Evolutionary conservation across 1,140 invertebrate genomes (phyloP), one percentile per base, ranked within the genome.

Genomic region (Brachionus paranguensis): DNA sequence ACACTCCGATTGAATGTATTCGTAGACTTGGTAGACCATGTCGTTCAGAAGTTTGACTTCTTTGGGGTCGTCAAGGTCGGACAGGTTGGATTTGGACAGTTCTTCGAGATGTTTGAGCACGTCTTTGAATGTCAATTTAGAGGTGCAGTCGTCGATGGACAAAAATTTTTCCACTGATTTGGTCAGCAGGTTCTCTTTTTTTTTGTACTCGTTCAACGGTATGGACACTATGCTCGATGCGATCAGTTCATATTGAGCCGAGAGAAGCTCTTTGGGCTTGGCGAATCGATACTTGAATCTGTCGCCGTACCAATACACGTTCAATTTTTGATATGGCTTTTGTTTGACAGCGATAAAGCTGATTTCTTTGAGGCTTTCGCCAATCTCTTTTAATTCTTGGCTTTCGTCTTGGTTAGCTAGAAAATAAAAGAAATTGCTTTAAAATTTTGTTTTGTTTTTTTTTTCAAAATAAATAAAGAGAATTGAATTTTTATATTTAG

Each of bases 91-190:
- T 41, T 83, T 83, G 11, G 60, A 27, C 5, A 83, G 3, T 24
- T 83, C 60, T 33, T 72, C 68, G 6, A 83, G n/a, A 1, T 83
- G 60, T 20, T 72, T 83, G 0, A 83, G 64, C 0, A 83, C 64
- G 37, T 83, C 81, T 37, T 45, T 43, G 20, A 83, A 53, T 45
- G 37, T 60, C 10, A 83, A 33, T 45, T 83, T 83, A 3, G 27
- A 11, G 3, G 14, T 10, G 11, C 45, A 45, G 33, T 83, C 78
- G 41, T 83, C 60, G 14, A 83, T 37, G 2, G 29, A 55, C 7
- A 83, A 43, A 83, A 83, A 83, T 29, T 83, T 43, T 70, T 83
- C 81, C 17, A 70, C 27, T 29, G 37, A 53, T 83, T 83, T 83
- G 20, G 64, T 83, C 0, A 83, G 17, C 0, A 68, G 12, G n/a